These are phyloP conservation scores for Oreochromis grahami DNA, from an alignment of 2,797 vertebrate genomes.

Conservation along the genomic window DNA sequence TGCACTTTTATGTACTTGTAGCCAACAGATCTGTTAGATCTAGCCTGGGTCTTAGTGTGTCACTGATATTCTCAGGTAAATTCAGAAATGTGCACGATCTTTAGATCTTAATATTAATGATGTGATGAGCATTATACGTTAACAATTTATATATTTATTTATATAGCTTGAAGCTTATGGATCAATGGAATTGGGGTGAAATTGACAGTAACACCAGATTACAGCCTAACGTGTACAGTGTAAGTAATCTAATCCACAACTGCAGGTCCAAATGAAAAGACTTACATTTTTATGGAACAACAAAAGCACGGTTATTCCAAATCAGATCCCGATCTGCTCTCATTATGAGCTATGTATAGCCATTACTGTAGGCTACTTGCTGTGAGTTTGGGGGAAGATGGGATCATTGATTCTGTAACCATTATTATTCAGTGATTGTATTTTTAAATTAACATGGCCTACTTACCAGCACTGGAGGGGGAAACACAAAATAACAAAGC, in stretches of 20 bases:
- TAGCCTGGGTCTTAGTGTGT: background rate
- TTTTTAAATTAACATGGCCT: background rate
- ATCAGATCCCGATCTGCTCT: background rate
- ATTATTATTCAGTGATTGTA: background rate
- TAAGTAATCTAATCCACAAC: background rate
- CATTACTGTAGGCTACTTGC: background rate
- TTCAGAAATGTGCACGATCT: background rate
- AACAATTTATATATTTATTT: background rate
- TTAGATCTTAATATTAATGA: background rate
- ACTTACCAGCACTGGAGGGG: background rate
- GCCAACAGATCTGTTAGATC: background rate
- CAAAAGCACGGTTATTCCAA: background rate
- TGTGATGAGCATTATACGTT: background rate
- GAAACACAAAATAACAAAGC: background rate
- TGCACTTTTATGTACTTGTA: conserved; percentile 10
- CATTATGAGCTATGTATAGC: background rate
- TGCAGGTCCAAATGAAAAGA: background rate
- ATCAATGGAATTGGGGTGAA: background rate
- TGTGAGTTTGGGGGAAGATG: background rate
- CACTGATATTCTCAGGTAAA: background rate
- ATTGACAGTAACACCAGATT: background rate
- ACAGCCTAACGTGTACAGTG: background rate
- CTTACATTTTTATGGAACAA: background rate
- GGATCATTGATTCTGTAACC: background rate
- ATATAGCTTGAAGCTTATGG: background rate